Evolutionary conservation across 2,888 invertebrate species (phyloP).

Genomic region (Adelognathus sp.): DNA sequence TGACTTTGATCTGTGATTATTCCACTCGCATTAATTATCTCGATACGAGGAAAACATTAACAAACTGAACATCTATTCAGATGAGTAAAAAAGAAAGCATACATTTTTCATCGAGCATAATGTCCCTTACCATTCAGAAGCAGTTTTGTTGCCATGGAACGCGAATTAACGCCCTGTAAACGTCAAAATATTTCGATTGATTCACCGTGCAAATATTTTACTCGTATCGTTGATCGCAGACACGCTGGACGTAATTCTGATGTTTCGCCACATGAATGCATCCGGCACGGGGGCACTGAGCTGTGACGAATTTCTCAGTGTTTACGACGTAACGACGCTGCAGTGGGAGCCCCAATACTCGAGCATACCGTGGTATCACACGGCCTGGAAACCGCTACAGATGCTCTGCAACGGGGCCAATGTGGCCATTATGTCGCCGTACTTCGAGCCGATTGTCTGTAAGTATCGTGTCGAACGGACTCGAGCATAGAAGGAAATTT

Average conservation of each 20-base stretch:
- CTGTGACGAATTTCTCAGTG: slow-evolving; percentile 87
- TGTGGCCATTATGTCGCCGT: slow-evolving; percentile 86
- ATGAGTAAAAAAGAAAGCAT: too few species aligned
- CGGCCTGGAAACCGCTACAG: slow-evolving; percentile 84
- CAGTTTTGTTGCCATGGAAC: too few species aligned
- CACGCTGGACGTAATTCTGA: slow-evolving; percentile 88
- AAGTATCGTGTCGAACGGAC: slow-evolving; percentile 80
- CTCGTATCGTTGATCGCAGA: slow-evolving; percentile 80
- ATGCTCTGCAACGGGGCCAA: slow-evolving; percentile 85
- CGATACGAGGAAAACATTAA: too few species aligned
- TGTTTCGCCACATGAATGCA: slow-evolving; percentile 90
- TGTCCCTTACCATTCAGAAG: too few species aligned
- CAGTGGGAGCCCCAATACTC: slow-evolving; percentile 89
- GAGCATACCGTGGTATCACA: slow-evolving; percentile 89
- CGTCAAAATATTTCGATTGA: not conserved
- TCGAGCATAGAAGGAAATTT: not conserved
- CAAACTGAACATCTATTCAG: too few species aligned
- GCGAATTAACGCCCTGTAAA: too few species aligned
- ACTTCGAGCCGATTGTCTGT: slow-evolving; percentile 89
- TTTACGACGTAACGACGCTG: slow-evolving; percentile 88
- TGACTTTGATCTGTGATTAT: too few species aligned
- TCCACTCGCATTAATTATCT: too few species aligned
- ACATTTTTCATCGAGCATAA: not conserved
- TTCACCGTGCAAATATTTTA: not conserved
- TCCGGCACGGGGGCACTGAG: slow-evolving; percentile 86